Base-by-base conservation (phyloP, 2,888 invertebrate species). In the Alloscopus bannaensis region DNA sequence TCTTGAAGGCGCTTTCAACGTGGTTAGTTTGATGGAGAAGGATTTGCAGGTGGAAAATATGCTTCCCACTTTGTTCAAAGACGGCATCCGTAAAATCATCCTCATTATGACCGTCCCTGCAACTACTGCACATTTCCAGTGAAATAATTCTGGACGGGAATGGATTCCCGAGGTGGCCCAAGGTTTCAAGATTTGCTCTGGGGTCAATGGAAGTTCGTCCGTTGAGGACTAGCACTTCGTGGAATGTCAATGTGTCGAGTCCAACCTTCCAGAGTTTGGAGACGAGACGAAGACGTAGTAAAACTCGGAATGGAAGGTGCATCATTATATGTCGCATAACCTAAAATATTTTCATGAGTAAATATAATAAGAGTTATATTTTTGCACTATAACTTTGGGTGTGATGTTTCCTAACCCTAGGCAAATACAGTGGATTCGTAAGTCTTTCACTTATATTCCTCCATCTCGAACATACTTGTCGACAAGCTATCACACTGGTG, bases 91-190 rank as follows among this genome's bases (percentile, higher is more conserved):
- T 26, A 1, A 31, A 4, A 3, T 13, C 18, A 47, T 62, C 26
- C 3, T 47, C 24, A 24, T 45, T 45, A 31, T 70, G 62, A n/a
- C n/a, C 3, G 47, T 47, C n/a, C 11, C 18, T 47, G 4, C 11
- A 18, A 6, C 65, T 40, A 29, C 24, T 45, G 36, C 73, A 66
- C 16, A 69, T 13, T 50, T 76, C 47, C 8, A 68, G 16, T 36
- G 45, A 31, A 8, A 76, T 42, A 18, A 76, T 76, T 69, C 76
- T 42, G 2, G 76, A 52, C 1, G 76, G 76, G 52, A 76, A 76
- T 3, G 76, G 76, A 47, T 76, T 76, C 68, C 68, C 68, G 0
- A 13, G 28, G 16, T 31, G 29, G 0, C 13, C 8, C 11, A 68
- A 40, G 0, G 42, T 2, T 0, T 72, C 55, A 3, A 13, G n/a